phyloP scores from a whole-genome alignment of 2,797 vertebrate genomes.

The Neosilurus mollespiculum region DNA sequence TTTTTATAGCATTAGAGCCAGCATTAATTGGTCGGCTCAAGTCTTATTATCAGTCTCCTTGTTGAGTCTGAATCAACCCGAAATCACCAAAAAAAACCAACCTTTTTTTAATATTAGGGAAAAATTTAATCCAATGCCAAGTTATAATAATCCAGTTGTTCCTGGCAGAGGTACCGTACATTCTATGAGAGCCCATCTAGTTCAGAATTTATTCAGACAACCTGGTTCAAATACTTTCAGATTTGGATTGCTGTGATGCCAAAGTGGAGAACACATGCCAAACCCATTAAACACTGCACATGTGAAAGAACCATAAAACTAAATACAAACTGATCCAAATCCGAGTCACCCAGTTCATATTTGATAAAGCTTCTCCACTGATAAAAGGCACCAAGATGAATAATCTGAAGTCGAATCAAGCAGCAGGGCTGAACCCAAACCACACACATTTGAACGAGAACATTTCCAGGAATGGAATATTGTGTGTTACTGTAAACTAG shows the following conservation, averaged over 20 bases:
- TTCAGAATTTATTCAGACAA: neutral
- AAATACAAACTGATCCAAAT: neutral
- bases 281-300: neutral
- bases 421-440: constrained; percentile 8
- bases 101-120: too few species aligned
- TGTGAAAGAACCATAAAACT: neutral
- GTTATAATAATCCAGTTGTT: too few species aligned
- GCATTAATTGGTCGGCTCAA: neutral
- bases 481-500: constrained; percentile 22
- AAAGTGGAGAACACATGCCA: neutral
- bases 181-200: too few species aligned
- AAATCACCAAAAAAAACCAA: too few species aligned
- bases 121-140: too few species aligned
- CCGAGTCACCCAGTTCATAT: neutral
- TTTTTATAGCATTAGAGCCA: neutral
- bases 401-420: constrained; percentile 4
- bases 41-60: neutral
- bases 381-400: neutral
- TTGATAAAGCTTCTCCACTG: neutral
- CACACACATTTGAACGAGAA: constrained; percentile 4
- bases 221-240: neutral
- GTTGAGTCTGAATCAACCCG: neutral
- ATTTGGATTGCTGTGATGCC: neutral
- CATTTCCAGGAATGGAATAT: constrained; percentile 6
- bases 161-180: too few species aligned